phyloP scores from a whole-genome alignment of 2,888 invertebrate species.

The Meghimatium bilineatum region DNA sequence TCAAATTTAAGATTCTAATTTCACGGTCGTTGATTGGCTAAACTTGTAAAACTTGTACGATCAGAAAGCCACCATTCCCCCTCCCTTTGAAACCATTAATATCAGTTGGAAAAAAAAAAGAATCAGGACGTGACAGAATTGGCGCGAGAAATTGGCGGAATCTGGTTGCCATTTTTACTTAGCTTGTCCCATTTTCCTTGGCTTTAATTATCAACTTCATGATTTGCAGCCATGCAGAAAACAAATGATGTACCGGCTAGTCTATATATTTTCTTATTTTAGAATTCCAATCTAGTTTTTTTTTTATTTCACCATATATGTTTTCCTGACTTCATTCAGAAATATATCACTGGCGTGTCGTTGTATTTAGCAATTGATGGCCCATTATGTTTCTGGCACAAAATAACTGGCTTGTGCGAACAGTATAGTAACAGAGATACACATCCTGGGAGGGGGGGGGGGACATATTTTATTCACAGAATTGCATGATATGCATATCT shows the following conservation, averaged over 20 bases:
- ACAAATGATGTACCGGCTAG: neutral
- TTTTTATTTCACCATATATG: too few relatives aligned
- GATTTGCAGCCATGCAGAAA: neutral
- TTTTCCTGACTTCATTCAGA: too few relatives aligned
- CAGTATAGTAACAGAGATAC: too few relatives aligned
- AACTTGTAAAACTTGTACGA: conserved; percentile 29
- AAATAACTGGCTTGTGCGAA: too few relatives aligned
- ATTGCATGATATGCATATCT: too few relatives aligned
- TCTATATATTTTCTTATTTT: too few relatives aligned
- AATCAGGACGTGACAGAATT: neutral
- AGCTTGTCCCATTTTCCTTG: neutral
- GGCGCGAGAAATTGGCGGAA: conserved; percentile 21
- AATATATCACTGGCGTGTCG: too few relatives aligned
- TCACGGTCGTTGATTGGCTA: conserved; percentile 21
- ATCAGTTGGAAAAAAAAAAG: neutral
- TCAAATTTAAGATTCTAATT: conserved; percentile 38
- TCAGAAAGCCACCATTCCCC: neutral
- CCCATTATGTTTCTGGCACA: too few relatives aligned
- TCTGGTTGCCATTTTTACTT: neutral
- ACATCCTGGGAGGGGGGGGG: too few relatives aligned
- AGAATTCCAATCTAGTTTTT: too few relatives aligned
- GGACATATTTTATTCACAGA: too few relatives aligned
- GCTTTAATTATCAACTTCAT: neutral
- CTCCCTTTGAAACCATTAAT: neutral
- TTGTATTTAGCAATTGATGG: too few relatives aligned